Evolutionary conservation across 2,888 invertebrate species (phyloP), one percentile per base, ranked within the genome.

Genomic region (Sinotaia quadrata): DNA sequence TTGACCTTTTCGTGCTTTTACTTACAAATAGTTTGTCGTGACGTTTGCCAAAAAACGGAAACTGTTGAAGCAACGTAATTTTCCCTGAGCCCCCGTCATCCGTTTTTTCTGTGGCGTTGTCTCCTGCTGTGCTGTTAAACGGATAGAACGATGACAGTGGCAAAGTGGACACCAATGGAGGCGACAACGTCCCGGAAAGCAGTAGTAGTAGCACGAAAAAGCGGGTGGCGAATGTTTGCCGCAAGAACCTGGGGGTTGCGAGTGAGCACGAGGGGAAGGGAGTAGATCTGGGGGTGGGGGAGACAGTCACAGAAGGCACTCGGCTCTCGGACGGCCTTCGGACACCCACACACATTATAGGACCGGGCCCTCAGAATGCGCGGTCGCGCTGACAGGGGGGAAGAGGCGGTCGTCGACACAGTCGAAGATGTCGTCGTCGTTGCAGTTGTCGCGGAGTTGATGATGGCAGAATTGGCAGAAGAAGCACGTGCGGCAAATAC

Each of bases 31-130:
- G 66, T 69, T 68, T 73, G 66, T 72, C 67, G 56, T 76, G 73
- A 33, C 57, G 67, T 51, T 57, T 71, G 69, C 73, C 76, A 56
- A 77, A 77, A 69, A 77, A 77, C 12, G 75, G 73, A 60, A 75
- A 77, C 21, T 66, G 63, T 51, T 72, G 58, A 33, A 51, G 58
- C 29, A 78, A 66, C 58, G 36, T 59, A 56, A 78, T 75, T 58
- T 56, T 71, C 12, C 72, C 74, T 5, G 78, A 78, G 10, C 78
- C 76, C 31, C 78, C 78, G 56, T 78, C 78, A 57, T 78, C 78
- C 5, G 65, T 47, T 4, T 18, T 21, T 5, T 68, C 71, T 10
- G 78, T 78, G 44, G 33, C 31, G 2, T 29, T 58, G 69, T 78
- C 78, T 51, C 71, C 68, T 24, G 66, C 44, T 1, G 52, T 36